Evolutionary conservation across 2,888 invertebrate species (phyloP).

Genomic region (Lottia scabra): DNA sequence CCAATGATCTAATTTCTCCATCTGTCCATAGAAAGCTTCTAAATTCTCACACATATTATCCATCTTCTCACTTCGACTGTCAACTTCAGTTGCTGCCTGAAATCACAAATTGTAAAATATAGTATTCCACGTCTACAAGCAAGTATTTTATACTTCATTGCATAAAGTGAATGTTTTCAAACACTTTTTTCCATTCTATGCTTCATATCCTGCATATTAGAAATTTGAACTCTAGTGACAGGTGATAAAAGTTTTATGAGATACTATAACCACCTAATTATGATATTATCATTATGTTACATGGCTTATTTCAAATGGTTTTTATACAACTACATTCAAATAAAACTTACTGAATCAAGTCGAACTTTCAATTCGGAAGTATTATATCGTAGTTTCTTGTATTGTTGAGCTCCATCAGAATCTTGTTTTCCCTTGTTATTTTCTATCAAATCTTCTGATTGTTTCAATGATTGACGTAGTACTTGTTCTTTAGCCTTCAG

Average conservation of each 20-base stretch:
- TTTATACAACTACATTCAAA: not conserved
- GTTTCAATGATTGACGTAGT: conserved; percentile 44
- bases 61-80: conserved; percentile 68
- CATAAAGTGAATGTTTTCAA: not conserved
- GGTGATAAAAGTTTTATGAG: too few relatives aligned
- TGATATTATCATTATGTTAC: too few relatives aligned
- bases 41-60: conserved; percentile 82
- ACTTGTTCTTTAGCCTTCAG: conserved; percentile 42
- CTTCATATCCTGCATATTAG: too few relatives aligned
- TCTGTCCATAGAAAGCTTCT: conserved; percentile 83
- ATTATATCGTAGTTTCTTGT: conserved; percentile 62
- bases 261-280: too few relatives aligned
- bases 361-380: conserved; percentile 62
- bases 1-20: conserved; percentile 63
- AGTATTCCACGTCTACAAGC: too few relatives aligned
- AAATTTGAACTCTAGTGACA: too few relatives aligned
- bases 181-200: not conserved
- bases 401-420: conserved; percentile 59
- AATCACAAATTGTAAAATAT: too few relatives aligned
- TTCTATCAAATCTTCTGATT: conserved; percentile 54
- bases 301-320: too few relatives aligned
- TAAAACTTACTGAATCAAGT: conserved; percentile 56
- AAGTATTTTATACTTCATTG: too few relatives aligned
- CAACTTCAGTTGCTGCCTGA: conserved; percentile 53
- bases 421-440: conserved; percentile 46